A percentile compares a stretch with the other conserved stretches of the same genome.
Evolutionary conservation across 2,797 vertebrate genomes (phyloP).

Genomic region (Onychomys torridus): DNA sequence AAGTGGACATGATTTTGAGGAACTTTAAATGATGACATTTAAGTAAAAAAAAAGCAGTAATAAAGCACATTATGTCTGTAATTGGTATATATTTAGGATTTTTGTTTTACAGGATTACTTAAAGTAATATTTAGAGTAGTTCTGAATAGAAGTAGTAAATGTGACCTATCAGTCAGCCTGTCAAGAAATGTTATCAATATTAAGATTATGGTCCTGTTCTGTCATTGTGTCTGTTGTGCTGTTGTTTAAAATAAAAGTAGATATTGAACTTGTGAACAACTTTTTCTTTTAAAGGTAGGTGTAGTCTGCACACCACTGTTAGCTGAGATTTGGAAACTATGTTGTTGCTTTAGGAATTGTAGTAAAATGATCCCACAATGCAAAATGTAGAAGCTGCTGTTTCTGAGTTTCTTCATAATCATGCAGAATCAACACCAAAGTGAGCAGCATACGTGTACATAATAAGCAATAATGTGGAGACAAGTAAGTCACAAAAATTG

Average conservation of each 20-base stretch:
- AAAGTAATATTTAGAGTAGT: conserved; percentile 83
- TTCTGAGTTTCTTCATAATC: conserved; percentile 9
- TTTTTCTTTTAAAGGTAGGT: conserved; percentile 76
- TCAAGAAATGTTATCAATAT: conserved; percentile 86
- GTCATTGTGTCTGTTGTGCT: conserved; percentile 85
- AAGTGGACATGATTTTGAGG: conserved; percentile 94
- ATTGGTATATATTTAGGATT: conserved; percentile 87
- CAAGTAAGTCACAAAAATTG: neutral
- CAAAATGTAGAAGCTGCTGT: conserved; percentile 36
- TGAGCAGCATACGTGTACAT: neutral
- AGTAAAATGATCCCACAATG: neutral
- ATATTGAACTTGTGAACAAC: conserved; percentile 80
- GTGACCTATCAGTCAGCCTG: conserved; percentile 80
- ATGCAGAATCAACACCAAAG: conserved; percentile 22
- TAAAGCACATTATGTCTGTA: conserved; percentile 88
- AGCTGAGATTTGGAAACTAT: conserved; percentile 12
- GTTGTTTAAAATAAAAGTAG: conserved; percentile 89
- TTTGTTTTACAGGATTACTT: conserved; percentile 84
- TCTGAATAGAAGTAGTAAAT: conserved; percentile 78
- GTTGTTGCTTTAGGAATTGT: conserved; percentile 49
- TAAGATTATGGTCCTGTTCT: conserved; percentile 82
- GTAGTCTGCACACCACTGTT: neutral
- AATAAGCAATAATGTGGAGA: conserved; percentile 25
- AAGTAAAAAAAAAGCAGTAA: conserved; percentile 78
- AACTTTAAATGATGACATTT: conserved; percentile 89